A percentile compares a stretch with the other conserved stretches of the same genome.
Evolutionary conservation across 2,113 vertebrate species (phyloP).

Genomic region (Poeciliopsis turrubarensis): DNA sequence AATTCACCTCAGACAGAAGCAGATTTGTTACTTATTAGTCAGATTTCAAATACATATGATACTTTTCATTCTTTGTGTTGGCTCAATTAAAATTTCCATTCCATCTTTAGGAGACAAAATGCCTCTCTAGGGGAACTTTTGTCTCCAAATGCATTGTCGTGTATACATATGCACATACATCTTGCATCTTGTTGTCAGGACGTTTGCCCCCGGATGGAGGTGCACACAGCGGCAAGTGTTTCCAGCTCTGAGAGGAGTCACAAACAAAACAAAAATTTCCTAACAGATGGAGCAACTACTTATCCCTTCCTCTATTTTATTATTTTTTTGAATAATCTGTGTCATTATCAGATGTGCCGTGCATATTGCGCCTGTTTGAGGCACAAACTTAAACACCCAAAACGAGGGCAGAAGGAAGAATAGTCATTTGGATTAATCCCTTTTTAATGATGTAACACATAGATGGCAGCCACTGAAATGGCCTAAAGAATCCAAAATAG

Average conservation of each 20-base stretch:
- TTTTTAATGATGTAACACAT: not conserved
- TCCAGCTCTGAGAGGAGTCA: conserved; percentile 28
- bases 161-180: conserved; percentile 7
- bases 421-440: not conserved
- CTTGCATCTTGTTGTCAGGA: conserved; percentile 29
- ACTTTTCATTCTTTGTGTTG: conserved; percentile 15
- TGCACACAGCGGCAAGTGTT: conserved; percentile 31
- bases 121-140: conserved; percentile 22
- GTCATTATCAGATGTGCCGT: conserved; percentile 71
- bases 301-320: conserved; percentile 38
- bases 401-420: not conserved
- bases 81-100: conserved; percentile 31
- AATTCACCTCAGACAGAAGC: too few relatives aligned
- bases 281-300: conserved; percentile 28
- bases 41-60: conserved; percentile 28
- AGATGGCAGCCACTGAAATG: not conserved
- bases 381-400: not conserved
- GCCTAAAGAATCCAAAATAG: not conserved
- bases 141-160: conserved; percentile 15
- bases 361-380: conserved; percentile 42
- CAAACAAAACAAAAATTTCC: conserved; percentile 6
- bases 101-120: conserved; percentile 38
- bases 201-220: conserved; percentile 23
- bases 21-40: too few relatives aligned
- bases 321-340: conserved; percentile 37